These are phyloP conservation scores for Paragorgia papillata DNA, from an alignment of 92 coral and sea anemone species.

Conservation along the genomic window DNA sequence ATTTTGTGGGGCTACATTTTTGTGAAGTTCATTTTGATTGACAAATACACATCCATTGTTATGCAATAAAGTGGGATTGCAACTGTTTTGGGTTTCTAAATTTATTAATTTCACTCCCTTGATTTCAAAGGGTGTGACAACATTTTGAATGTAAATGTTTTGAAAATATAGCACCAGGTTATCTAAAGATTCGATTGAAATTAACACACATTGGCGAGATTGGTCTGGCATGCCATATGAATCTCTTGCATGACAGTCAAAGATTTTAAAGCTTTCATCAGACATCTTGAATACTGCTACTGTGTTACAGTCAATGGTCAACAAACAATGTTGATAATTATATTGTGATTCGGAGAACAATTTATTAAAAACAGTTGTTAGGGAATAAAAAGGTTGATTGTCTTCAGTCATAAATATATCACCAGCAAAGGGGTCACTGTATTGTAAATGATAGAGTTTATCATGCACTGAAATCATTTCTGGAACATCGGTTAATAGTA, in stretches of 20 bases:
- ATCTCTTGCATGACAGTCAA: neutral
- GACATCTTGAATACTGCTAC: constrained; percentile 21
- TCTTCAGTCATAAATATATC: constrained; percentile 4
- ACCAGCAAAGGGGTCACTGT: constrained; percentile 10
- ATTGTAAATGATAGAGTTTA: neutral
- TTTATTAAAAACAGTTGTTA: constrained; percentile 9
- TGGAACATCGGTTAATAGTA: constrained; percentile 13
- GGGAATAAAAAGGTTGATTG: neutral
- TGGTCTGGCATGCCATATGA: constrained; percentile 10
- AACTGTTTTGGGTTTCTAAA: too few relatives aligned
- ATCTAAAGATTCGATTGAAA: neutral
- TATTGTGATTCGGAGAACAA: constrained; percentile 4
- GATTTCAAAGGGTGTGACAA: too few relatives aligned
- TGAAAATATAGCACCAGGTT: too few relatives aligned
- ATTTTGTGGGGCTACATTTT: too few relatives aligned
- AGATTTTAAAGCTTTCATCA: neutral
- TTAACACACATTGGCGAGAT: neutral
- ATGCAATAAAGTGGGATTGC: too few relatives aligned
- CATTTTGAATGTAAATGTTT: too few relatives aligned
- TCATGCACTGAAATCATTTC: constrained; percentile 23
- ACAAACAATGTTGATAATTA: neutral
- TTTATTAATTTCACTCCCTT: too few relatives aligned
- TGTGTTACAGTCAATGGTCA: constrained; percentile 12
- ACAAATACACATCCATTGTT: too few relatives aligned
- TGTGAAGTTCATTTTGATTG: too few relatives aligned